phyloP scores from a whole-genome alignment of 2,888 invertebrate genomes.

The Andrena hattorfiana region DNA sequence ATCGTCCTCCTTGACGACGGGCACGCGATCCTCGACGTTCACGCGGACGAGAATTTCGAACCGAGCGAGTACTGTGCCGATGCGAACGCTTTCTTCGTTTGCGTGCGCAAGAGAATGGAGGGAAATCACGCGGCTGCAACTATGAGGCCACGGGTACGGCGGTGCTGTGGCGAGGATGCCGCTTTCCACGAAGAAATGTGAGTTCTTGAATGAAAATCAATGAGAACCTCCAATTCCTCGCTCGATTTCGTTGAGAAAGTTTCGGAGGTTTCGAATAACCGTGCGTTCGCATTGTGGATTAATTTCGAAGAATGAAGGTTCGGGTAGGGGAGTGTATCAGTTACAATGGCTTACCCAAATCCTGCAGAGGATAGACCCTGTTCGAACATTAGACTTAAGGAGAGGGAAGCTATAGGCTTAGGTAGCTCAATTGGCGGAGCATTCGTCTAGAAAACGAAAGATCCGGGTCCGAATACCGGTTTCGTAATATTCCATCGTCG shows the following conservation, averaged over 20 bases:
- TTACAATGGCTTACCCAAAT: too few relatives aligned
- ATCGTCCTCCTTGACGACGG: constrained; percentile 89
- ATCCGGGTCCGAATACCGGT: constrained; percentile 18
- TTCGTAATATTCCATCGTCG: background rate
- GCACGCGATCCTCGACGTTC: constrained; percentile 87
- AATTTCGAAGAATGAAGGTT: too few relatives aligned
- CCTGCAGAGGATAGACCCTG: too few relatives aligned
- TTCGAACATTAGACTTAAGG: constrained; percentile 1
- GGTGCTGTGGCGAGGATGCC: constrained; percentile 90
- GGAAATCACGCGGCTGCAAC: constrained; percentile 80
- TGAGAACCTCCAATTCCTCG: too few relatives aligned
- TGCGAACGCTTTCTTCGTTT: constrained; percentile 88
- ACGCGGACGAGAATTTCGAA: constrained; percentile 84
- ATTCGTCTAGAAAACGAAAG: background rate
- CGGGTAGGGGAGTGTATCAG: too few relatives aligned
- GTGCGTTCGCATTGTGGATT: too few relatives aligned
- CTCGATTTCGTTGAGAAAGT: too few relatives aligned
- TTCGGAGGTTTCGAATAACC: background rate
- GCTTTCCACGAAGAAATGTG: constrained; percentile 87
- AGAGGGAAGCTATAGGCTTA: constrained; percentile 5
- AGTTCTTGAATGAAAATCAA: constrained; percentile 78
- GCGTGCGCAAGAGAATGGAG: constrained; percentile 84
- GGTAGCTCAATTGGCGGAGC: constrained; percentile 7
- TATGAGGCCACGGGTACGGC: constrained; percentile 85
- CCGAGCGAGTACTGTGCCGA: constrained; percentile 90